Evolutionary conservation across 2,888 invertebrate species (phyloP).

Genomic region (Baccha elongata): DNA sequence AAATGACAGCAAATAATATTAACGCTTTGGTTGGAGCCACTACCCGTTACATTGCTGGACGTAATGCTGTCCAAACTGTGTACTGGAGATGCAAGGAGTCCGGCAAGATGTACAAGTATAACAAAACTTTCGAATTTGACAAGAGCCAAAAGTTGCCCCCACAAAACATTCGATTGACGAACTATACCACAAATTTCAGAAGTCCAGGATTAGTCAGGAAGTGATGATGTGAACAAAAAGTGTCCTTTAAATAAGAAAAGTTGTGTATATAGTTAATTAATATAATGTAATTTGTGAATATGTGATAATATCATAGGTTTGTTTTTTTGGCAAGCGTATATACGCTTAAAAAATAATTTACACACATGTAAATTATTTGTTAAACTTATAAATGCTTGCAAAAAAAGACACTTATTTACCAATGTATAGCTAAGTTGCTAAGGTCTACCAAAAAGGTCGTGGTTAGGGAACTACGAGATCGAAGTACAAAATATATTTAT

Average conservation of each 20-base stretch:
- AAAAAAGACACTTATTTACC: too few relatives aligned
- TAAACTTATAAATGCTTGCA: too few relatives aligned
- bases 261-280: conserved; percentile 12
- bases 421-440: conserved; percentile 54
- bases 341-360: too few relatives aligned
- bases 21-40: conserved; percentile 87
- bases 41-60: conserved; percentile 88
- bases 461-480: conserved; percentile 49
- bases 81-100: conserved; percentile 87
- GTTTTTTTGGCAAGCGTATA: too few relatives aligned
- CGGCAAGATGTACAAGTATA: conserved; percentile 84
- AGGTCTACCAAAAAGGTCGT: conserved; percentile 66
- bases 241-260: conserved; percentile 1
- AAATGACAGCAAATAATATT: conserved; percentile 77
- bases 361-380: too few relatives aligned
- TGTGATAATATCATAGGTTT: conserved; percentile 23
- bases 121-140: conserved; percentile 85
- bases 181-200: conserved; percentile 77
- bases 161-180: conserved; percentile 82
- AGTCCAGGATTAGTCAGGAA: conserved; percentile 24
- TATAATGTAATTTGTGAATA: conserved; percentile 14
- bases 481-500: conserved; percentile 54
- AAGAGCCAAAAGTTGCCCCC: conserved; percentile 82
- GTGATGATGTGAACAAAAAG: conserved; percentile 1
- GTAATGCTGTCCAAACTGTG: conserved; percentile 89